Base-by-base conservation (phyloP, 2,888 invertebrate species). In the Eupithecia subumbrata region DNA sequence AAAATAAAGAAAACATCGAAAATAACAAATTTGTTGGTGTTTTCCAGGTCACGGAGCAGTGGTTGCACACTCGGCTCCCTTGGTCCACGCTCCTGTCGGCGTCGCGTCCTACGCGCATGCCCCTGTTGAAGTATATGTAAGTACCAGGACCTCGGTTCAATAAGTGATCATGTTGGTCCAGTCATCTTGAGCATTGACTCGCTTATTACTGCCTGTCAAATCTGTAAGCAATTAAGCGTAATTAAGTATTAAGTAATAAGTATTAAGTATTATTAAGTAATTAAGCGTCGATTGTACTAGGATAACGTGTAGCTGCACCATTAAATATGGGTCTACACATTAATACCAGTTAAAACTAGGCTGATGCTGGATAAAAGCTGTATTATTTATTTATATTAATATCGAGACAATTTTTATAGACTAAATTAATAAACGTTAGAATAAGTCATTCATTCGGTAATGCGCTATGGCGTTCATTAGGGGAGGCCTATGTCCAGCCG, bases 41-140 rank as follows among this genome's bases (percentile, higher is more conserved):
- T 14, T 45, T 71, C 45, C 85, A 94, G 94, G 93, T 80, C 94
- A 94, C 84, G 86, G 91, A 69, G 92, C 89, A 34, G 87, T 92
- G 73, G 91, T 94, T 56, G 88, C 94, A 30, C 93, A 92, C 80
- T 92, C 90, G 34, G 88, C 91, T 30, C 91, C 93, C 25, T 76
- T 90, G 48, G 80, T 86, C 75, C 89, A 86, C 76, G 88, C 91
- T 52, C 86, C 90, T 71, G 75, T 79, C 83, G 88, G 81, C 69
- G 74, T 79, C 82, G 88, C 81, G 78, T 81, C 84, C 80, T 84
- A 86, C 72, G 89, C 86, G 16, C 92, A 78, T 78, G 95, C 95
- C 86, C 95, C 95, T 87, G 93, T 93, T 88, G 95, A 95, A 82
- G 84, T 95, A 83, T 95, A 95, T 91, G 95, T 95, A 80, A 92